Evolutionary conservation across 2,888 invertebrate genomes (phyloP).

Genomic region (Carpatolechia fugitivella): DNA sequence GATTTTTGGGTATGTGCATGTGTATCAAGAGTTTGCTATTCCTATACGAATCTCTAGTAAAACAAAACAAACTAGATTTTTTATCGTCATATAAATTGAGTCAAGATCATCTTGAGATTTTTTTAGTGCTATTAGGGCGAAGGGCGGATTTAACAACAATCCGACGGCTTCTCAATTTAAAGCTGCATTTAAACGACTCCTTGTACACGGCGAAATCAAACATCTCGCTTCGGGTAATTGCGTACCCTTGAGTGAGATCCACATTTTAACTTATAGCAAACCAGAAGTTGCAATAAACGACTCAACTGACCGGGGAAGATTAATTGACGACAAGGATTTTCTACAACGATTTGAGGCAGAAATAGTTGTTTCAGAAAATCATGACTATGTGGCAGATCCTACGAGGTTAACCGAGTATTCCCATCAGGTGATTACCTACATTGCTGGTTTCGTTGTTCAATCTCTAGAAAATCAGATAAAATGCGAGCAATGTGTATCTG

Average conservation of each 20-base stretch:
- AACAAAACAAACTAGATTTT: background rate
- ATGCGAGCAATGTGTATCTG: constrained; percentile 6
- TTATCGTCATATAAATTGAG: constrained; percentile 5
- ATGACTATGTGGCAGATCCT: constrained; percentile 3
- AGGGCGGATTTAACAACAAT: constrained; percentile 24
- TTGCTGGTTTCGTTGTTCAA: constrained; percentile 7
- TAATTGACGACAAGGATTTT: constrained; percentile 10
- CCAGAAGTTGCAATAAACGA: constrained; percentile 20
- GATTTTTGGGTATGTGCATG: constrained; percentile 25
- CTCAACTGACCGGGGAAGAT: constrained; percentile 12
- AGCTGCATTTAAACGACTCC: constrained; percentile 14
- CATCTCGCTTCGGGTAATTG: constrained; percentile 17
- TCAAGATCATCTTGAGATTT: constrained; percentile 23
- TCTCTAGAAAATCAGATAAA: background rate
- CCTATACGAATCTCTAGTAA: constrained; percentile 18
- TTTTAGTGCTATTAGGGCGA: constrained; percentile 21
- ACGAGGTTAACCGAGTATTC: constrained; percentile 5
- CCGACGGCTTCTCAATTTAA: constrained; percentile 18
- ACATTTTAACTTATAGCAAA: constrained; percentile 16
- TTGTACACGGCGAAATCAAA: constrained; percentile 16
- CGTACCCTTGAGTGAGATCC: constrained; percentile 9
- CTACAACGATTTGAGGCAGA: background rate
- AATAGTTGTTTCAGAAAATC: background rate
- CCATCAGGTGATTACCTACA: background rate
- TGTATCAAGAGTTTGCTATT: constrained; percentile 23